Base-by-base conservation (phyloP, 2,113 vertebrate species). In the Papio anubis region DNA sequence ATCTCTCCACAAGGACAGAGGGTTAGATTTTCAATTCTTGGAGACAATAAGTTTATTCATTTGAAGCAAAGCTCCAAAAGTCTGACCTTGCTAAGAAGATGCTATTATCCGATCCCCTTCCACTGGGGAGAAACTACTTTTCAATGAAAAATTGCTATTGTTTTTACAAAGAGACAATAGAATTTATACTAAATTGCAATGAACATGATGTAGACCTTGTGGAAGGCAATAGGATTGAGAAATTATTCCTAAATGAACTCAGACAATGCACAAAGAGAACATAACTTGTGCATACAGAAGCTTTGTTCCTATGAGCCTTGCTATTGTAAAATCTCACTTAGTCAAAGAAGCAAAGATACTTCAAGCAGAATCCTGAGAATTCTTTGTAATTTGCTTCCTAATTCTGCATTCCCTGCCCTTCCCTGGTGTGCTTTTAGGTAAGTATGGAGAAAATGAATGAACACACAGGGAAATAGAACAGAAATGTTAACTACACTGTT, bases 311-410 rank as follows among this genome's bases (percentile, higher is more conserved):
- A 2, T 68, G 52, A 83, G 52, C 32, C 38, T 86, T 72, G 9
- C 72, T 86, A 25, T 32, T 82, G 38, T 84, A 81, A 92, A 96
- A 76, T 90, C 48, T 92, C 30, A 20, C 23, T 8, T 59, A 66
- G 20, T 48, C 79, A 61, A 43, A 87, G 25, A 45, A 89, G 89
- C 7, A 82, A 32, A 86, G 73, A 52, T 66, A 66, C 13, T 11
- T 66, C 0, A 1, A 59, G 30, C 82, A 50, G 11, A 13, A 32
- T 55, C 25, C 48, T 90, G 70, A 96, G n/a, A 88, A 75, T 61
- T 86, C 50, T 89, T 95, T 59, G 57, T 85, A 50, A 89, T 66
- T 88, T 90, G 27, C 14, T 83, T 97, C 48, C 57, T 72, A 78
- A 78, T 64, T 95, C 85, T 94, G 81, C 23, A 66, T 45, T 93